Conservation (phyloP, 2,888 invertebrate genomes). For the Aelia acuminata region DNA sequence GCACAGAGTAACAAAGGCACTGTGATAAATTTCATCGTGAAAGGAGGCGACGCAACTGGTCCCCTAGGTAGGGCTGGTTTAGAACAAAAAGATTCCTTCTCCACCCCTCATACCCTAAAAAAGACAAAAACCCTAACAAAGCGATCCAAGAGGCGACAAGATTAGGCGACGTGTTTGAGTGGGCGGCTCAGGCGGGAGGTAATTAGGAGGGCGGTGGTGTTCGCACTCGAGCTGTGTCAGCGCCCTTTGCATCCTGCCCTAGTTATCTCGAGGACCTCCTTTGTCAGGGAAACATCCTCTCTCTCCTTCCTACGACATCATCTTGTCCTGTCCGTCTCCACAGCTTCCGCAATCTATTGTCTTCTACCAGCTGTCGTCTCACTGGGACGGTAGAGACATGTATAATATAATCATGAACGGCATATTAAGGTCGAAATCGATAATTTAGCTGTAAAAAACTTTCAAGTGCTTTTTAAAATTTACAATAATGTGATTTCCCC, state of each 20-base stretch:
- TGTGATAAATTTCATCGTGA: neutral
- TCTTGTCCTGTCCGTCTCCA: constrained; percentile 15
- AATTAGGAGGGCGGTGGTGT: constrained; percentile 24
- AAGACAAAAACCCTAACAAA: constrained; percentile 37
- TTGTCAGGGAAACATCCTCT: constrained; percentile 49
- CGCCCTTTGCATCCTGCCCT: constrained; percentile 25
- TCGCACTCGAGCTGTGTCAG: constrained; percentile 46
- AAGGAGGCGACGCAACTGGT: constrained; percentile 45
- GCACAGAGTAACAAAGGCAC: neutral
- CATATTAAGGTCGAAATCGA: no score
- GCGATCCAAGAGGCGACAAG: constrained; percentile 34
- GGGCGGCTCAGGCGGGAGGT: constrained; percentile 46
- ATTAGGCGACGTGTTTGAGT: constrained; percentile 44
- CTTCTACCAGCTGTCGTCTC: neutral
- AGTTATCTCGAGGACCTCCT: constrained; percentile 38
- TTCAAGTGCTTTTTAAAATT: no score
- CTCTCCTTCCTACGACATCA: neutral
- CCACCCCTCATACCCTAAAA: neutral
- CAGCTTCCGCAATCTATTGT: constrained; percentile 18
- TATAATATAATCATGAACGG: neutral
- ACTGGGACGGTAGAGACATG: neutral
- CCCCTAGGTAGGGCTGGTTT: neutral
- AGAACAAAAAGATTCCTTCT: neutral
- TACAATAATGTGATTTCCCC: no score
- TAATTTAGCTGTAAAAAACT: no score